phyloP scores from a whole-genome alignment of 2,888 invertebrate genomes.

The Phalera bucephala region DNA sequence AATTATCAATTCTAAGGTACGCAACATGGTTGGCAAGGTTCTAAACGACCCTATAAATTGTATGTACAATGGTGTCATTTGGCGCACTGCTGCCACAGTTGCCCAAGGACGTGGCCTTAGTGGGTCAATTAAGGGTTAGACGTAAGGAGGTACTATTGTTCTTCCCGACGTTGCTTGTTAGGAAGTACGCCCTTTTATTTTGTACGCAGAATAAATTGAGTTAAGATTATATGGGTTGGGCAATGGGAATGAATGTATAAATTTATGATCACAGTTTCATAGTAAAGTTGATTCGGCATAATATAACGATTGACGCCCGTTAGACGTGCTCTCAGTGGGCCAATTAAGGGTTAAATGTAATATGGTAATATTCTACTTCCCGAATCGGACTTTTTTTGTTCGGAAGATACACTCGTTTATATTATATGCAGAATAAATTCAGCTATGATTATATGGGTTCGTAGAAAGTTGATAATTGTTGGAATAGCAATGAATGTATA shows the following conservation, averaged over 20 bases:
- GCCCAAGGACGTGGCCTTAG: slow-evolving; percentile 16
- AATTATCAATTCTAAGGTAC: slow-evolving; percentile 24
- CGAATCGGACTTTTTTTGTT: not conserved
- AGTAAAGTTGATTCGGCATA: too few relatives aligned
- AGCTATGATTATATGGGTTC: too few relatives aligned
- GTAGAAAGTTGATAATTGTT: too few relatives aligned
- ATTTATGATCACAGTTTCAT: too few relatives aligned
- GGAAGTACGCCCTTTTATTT: too few relatives aligned
- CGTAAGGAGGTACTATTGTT: slow-evolving; percentile 4
- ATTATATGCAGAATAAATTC: too few relatives aligned
- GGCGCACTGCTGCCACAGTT: slow-evolving; percentile 19
- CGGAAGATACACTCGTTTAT: too few relatives aligned
- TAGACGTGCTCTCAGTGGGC: slow-evolving; percentile 5
- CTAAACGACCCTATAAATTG: slow-evolving; percentile 27
- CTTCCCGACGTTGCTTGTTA: not conserved
- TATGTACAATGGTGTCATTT: slow-evolving; percentile 26
- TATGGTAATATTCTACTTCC: not conserved
- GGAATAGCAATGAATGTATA: too few relatives aligned
- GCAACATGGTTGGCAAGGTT: slow-evolving; percentile 21
- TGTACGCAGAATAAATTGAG: too few relatives aligned
- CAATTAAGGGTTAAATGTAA: slow-evolving; percentile 12
- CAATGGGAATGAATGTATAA: too few relatives aligned
- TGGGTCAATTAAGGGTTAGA: slow-evolving; percentile 8
- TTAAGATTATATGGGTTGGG: too few relatives aligned
- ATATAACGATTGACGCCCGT: too few relatives aligned